Base-by-base conservation (phyloP, 2,888 invertebrate species). In the Cheilosia grossa region DNA sequence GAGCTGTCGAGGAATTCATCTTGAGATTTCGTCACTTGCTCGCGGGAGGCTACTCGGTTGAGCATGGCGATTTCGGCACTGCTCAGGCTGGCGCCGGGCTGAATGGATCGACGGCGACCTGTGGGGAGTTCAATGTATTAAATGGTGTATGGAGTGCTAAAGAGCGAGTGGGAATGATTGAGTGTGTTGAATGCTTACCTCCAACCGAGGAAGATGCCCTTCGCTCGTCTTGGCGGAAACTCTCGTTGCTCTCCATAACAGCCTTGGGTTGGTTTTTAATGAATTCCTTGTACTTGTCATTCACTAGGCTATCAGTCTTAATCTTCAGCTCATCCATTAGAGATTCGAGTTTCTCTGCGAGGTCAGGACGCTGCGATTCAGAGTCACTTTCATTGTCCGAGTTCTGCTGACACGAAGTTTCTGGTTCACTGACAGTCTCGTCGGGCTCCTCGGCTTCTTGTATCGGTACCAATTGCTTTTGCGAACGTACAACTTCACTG, bases 311-410 rank as follows among this genome's bases (percentile, higher is more conserved):
- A 91, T 97, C 96, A 87, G 96, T 96, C 89, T 95, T 95, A 51
- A 93, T 92, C 88, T 94, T 94, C 89, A 97, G 95, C 88, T 94
- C 94, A 74, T 94, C 94, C 94, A 96, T 95, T 63, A 94, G 93
- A 82, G 94, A 94, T 82, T 95, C 95, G 19, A 96, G 92, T 90
- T 95, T 96, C 85, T 96, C 96, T 82, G 94, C 93, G 86, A 96
- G 94, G 86, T 95, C 94, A 54, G 95, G 94, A 83, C 94, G 94
- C 88, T 95, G 94, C 6, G 93, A 92, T 80, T 93, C 92, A 40
- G 90, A 90, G 64, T 93, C 93, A 19, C 91, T 90, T 24, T 93
- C 92, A 88, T 91, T 91, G 85, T 93, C 93, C 0, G 92, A 91
- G 64, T 90, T 91, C 42, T 90, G 90, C 37, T 90, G 90, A 59